Evolutionary conservation across 2,113 vertebrate species (phyloP).

Genomic region (Collichthys lucidus): DNA sequence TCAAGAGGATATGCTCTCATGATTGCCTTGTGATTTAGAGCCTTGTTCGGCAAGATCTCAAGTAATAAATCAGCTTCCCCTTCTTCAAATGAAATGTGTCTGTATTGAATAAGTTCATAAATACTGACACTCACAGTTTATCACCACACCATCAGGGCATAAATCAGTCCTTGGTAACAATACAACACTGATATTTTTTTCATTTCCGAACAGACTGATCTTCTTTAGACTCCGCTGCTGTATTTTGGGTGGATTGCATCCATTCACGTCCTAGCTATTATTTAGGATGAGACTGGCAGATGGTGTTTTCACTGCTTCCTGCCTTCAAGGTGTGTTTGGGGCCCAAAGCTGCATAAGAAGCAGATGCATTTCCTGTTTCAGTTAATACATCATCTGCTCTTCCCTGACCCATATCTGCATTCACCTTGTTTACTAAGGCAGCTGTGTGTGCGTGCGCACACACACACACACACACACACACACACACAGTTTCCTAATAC

Average conservation of each 20-base stretch:
- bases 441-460: not conserved
- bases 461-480: not conserved
- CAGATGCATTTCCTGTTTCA: slow-evolving; percentile 53
- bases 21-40: slow-evolving; percentile 45
- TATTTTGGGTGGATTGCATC: not conserved
- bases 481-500: not conserved
- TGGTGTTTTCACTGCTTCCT: slow-evolving; percentile 36
- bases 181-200: slow-evolving; percentile 1
- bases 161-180: slow-evolving; percentile 16
- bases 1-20: slow-evolving; percentile 24
- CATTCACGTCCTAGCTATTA: slow-evolving; percentile 22
- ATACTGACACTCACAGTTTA: slow-evolving; percentile 29
- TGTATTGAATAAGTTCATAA: slow-evolving; percentile 37
- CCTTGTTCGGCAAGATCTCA: slow-evolving; percentile 16
- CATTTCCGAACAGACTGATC: not conserved
- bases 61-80: slow-evolving; percentile 33
- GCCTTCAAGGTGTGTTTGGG: slow-evolving; percentile 42
- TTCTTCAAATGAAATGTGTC: slow-evolving; percentile 25
- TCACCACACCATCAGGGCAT: slow-evolving; percentile 16
- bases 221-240: too few species aligned
- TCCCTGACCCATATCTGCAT: slow-evolving; percentile 48
- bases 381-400: slow-evolving; percentile 61
- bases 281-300: slow-evolving; percentile 33
- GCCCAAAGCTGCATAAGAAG: slow-evolving; percentile 27
- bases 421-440: slow-evolving; percentile 32